These are phyloP conservation scores for Thinocorus orbignyianus DNA, from an alignment of 2,113 vertebrate genomes.

Conservation along the genomic window DNA sequence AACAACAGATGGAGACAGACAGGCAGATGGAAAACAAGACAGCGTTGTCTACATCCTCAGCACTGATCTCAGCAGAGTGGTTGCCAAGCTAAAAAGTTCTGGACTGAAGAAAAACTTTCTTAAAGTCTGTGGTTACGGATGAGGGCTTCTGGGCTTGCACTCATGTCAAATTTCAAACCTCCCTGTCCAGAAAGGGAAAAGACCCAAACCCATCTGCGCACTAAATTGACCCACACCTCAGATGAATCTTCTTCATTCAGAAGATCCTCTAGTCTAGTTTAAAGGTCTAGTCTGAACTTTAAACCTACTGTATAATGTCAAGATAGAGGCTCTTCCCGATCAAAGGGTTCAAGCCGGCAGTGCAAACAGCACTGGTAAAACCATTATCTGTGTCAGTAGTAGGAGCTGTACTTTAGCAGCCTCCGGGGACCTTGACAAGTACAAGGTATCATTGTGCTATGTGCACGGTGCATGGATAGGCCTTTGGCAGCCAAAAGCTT, in stretches of 20 bases:
- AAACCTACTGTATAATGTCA: neutral
- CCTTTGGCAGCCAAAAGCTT: neutral
- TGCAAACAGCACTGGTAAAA: neutral
- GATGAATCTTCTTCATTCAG: neutral
- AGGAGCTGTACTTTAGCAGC: neutral
- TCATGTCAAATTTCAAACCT: neutral
- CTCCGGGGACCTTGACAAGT: neutral
- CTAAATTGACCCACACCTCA: neutral
- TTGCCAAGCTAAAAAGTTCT: conserved; percentile 52
- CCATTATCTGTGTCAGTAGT: neutral
- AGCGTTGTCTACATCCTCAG: conserved; percentile 33
- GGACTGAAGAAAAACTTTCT: conserved; percentile 29
- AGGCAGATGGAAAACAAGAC: conserved; percentile 58
- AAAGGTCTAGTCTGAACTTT: neutral
- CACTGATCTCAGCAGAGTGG: neutral
- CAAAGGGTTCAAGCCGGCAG: neutral
- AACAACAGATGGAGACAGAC: conserved; percentile 65
- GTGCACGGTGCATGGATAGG: accelerated
- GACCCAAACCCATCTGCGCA: neutral
- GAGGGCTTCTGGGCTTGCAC: neutral
- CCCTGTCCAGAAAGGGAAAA: neutral
- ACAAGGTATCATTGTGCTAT: neutral
- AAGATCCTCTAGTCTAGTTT: neutral
- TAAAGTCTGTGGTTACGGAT: neutral
- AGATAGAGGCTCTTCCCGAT: neutral